Percentiles rank a stretch among this genome's conserved stretches.
Evolutionary conservation across 1,140 invertebrate species (phyloP).

Genomic region (Drosophila punjabiensis): DNA sequence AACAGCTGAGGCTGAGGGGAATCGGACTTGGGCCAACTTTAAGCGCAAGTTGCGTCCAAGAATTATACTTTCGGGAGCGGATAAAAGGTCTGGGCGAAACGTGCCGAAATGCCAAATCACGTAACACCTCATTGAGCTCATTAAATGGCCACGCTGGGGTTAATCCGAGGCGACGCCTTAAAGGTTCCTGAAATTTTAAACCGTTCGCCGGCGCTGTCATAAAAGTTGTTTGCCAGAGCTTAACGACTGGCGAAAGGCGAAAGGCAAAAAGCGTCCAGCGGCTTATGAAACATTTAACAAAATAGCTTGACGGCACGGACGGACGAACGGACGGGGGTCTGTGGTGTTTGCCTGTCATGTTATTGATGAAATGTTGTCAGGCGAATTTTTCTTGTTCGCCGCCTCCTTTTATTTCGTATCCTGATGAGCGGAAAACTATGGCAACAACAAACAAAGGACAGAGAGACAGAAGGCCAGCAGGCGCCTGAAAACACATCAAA

Average conservation of each 20-base stretch:
- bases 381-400: conserved; percentile 30
- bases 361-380: conserved; percentile 80
- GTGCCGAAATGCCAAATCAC: conserved; percentile 69
- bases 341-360: conserved; percentile 33
- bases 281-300: conserved; percentile 68
- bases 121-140: conserved; percentile 73
- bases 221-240: conserved; percentile 39
- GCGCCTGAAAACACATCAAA: conserved; percentile 75
- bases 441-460: conserved; percentile 46
- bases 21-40: conserved; percentile 31
- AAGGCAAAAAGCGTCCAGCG: conserved; percentile 9
- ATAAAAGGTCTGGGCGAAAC: conserved; percentile 37
- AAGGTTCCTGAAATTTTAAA: conserved; percentile 41
- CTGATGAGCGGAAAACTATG: conserved; percentile 59
- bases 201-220: conserved; percentile 17
- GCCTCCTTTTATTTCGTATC: conserved; percentile 41
- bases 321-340: background rate
- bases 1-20: background rate
- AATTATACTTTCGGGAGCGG: conserved; percentile 23
- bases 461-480: conserved; percentile 11
- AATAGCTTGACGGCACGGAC: conserved; percentile 9
- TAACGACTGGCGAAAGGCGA: conserved; percentile 38
- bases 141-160: conserved; percentile 62
- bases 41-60: conserved; percentile 19
- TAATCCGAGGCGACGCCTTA: conserved; percentile 21